Evolutionary conservation across 2,113 vertebrate genomes (phyloP).

Genomic region (Oplegnathus fasciatus): DNA sequence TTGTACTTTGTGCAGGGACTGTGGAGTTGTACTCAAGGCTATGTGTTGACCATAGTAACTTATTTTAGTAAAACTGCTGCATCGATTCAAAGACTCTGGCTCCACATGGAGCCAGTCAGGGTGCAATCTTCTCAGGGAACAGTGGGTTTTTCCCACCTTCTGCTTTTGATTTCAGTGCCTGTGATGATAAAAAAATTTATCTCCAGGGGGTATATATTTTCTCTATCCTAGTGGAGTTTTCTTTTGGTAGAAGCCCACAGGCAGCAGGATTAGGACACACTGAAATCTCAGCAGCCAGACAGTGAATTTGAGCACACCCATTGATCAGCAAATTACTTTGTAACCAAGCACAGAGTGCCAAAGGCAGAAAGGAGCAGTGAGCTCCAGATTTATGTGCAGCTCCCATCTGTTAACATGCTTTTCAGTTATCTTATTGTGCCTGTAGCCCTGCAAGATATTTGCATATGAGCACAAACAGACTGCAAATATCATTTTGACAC

Average conservation of each 20-base stretch:
- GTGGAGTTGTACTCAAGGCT: not conserved
- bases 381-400: constrained; percentile 41
- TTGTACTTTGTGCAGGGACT: constrained; percentile 20
- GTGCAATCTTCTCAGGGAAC: constrained; percentile 20
- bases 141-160: not conserved
- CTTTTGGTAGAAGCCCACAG: constrained; percentile 22
- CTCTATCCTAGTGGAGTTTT: constrained; percentile 33
- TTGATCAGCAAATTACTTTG: constrained; percentile 59
- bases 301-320: constrained; percentile 45
- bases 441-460: constrained; percentile 50
- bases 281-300: constrained; percentile 45
- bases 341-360: constrained; percentile 27
- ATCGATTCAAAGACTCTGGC: constrained; percentile 3
- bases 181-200: constrained; percentile 22
- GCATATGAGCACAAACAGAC: constrained; percentile 48
- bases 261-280: constrained; percentile 25
- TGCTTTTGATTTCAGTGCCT: constrained; percentile 30
- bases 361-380: constrained; percentile 30
- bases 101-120: not conserved
- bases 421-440: constrained; percentile 43
- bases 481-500: constrained; percentile 56
- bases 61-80: constrained; percentile 28
- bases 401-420: constrained; percentile 59
- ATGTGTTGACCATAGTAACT: constrained; percentile 23
- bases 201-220: not conserved